A percentile compares a stretch with the other conserved stretches of the same genome.
Evolutionary conservation across 2,888 invertebrate genomes (phyloP).

Genomic region (Nomada hirtipes): DNA sequence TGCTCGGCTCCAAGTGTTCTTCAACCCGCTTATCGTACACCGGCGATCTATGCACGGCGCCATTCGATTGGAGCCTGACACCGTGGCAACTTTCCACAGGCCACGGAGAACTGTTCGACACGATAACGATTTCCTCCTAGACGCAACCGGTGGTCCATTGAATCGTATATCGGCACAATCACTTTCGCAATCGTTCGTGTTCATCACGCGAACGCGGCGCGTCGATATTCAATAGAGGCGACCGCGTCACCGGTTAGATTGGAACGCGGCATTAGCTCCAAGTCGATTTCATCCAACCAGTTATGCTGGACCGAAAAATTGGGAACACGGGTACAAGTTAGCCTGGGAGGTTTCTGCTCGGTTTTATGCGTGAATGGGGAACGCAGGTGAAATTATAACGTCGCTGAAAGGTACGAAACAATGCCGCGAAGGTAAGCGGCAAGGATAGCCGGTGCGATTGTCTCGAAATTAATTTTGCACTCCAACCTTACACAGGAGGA

Average conservation of each 20-base stretch:
- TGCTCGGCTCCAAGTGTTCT: neutral
- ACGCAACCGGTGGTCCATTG: conserved; percentile 57
- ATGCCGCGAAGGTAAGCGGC: neutral
- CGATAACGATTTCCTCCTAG: conserved; percentile 55
- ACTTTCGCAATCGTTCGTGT: conserved; percentile 20
- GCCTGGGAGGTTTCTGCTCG: neutral
- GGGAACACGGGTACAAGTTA: neutral
- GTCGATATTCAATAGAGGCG: conserved; percentile 25
- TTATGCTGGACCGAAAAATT: neutral
- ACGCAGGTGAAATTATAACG: neutral
- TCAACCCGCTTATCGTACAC: conserved; percentile 7
- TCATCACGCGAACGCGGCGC: conserved; percentile 23
- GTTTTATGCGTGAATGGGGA: neutral
- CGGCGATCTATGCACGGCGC: neutral
- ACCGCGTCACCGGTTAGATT: conserved; percentile 10
- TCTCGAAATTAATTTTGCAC: conserved; percentile 25
- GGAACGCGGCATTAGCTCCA: conserved; percentile 7
- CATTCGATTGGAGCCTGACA: neutral
- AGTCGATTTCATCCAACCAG: neutral
- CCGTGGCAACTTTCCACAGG: conserved; percentile 5
- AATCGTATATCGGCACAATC: conserved; percentile 33
- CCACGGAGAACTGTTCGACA: conserved; percentile 8
- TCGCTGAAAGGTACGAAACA: neutral
- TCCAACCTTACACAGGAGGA: neutral
- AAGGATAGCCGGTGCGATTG: conserved; percentile 6